Base-by-base conservation (phyloP, 92 coral and sea anemone species). In the Porites lobata region DNA sequence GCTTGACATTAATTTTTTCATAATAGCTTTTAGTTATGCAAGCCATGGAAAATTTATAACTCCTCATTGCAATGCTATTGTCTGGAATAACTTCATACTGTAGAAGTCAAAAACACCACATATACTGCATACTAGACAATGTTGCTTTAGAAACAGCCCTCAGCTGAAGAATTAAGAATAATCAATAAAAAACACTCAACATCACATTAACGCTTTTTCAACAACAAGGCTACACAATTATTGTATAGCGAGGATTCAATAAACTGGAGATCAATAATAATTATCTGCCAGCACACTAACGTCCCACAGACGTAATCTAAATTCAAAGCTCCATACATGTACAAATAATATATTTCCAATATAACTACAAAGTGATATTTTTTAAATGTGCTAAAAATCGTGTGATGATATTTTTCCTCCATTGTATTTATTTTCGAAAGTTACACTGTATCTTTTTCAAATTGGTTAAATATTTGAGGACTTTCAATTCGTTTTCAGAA, bases 401-500 rank as follows among this genome's bases (percentile, higher is more conserved):
- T 67, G 24, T 67, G 24, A 24, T 11, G 59, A 56, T 10, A 56
- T 8, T 56, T 14, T 56, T 67, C 50, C 47, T 13, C 47, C 72
- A 24, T 20, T 20, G n/a, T 50, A 50, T 76, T 76, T 38, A 26
- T 57, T 76, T 76, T 38, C 47, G 47, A 0, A 38, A 38, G 47
- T 3, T 38, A 38, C 62, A 11, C 6, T 26, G 61, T 52, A 74
- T 74, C 43, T 10, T 51, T 59, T 50, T 74, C 18, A 74, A 74
- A 74, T 52, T 51, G 62, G 13, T 74, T 50, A 50, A 71, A 73
- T 14, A 15, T 13, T 9, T 38, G 6, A 54, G 47, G 65, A 32
- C 50, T 9, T 50, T 79, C 63, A 12, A 59, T 38, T 29, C 13
- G 26, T 15, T 18, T 76, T 75, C 79, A 65, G 66, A 76, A 76